Percentiles rank a stretch among this genome's conserved stretches.
Conservation (phyloP, 1,140 invertebrate species). For the Stenopsyche tienmushanensis region DNA sequence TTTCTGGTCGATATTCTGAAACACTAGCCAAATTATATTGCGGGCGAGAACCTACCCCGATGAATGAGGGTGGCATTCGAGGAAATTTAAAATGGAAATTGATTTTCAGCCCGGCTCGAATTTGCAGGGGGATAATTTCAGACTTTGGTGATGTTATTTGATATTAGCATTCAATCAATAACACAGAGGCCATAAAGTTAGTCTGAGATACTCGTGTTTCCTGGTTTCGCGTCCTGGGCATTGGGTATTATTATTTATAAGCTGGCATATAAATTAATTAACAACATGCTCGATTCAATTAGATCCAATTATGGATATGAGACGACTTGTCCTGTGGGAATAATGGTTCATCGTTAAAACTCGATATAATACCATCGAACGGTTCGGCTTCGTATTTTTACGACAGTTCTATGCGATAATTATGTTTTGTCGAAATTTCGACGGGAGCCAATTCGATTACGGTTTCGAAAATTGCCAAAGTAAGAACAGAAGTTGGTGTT, state of each 20-base stretch:
- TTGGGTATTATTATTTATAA: conserved; percentile 28
- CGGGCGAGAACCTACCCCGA: too few species aligned
- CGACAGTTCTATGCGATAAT: too few species aligned
- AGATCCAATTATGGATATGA: conserved; percentile 24
- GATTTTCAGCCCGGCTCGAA: too few species aligned
- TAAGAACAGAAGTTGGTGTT: too few species aligned
- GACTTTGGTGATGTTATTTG: too few species aligned
- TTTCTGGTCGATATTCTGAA: conserved; percentile 1
- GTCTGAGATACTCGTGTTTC: neutral
- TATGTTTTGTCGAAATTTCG: neutral
- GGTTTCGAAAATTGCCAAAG: too few species aligned
- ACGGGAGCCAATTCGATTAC: too few species aligned
- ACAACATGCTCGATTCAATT: conserved; percentile 32
- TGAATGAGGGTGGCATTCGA: too few species aligned
- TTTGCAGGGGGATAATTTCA: too few species aligned
- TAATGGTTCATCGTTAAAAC: conserved; percentile 27
- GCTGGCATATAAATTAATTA: conserved; percentile 31
- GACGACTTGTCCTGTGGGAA: conserved; percentile 13
- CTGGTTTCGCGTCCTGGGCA: neutral
- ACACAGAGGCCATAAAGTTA: neutral
- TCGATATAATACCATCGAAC: neutral
- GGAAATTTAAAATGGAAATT: too few species aligned
- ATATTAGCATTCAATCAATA: too few species aligned
- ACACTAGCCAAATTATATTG: too few species aligned
- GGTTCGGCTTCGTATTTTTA: neutral